A percentile compares a stretch with the other conserved stretches of the same genome.
Conservation (phyloP, 2,888 invertebrate genomes). For the Ophonus ardosiacus region DNA sequence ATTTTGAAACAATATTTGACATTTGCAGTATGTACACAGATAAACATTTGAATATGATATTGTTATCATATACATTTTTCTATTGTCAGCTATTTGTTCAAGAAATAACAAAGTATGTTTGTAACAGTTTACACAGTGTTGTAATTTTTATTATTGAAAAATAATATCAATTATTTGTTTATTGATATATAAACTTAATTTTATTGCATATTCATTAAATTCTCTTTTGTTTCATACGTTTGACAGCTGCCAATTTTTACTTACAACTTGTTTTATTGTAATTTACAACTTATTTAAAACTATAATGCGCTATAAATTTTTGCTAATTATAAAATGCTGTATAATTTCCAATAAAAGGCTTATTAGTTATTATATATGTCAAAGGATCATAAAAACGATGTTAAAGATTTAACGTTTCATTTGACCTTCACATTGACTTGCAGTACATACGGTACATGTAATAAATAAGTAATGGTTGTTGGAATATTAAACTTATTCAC, state of each 20-base stretch:
- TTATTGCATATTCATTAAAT: neutral
- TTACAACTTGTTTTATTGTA: neutral
- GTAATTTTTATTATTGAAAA: neutral
- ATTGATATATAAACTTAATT: neutral
- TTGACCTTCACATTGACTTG: slow-evolving; percentile 46
- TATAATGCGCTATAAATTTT: neutral
- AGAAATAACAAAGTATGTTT: neutral
- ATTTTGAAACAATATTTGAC: neutral
- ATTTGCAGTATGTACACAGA: neutral
- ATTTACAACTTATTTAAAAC: neutral
- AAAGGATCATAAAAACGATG: slow-evolving; percentile 4
- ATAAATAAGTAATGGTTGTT: neutral
- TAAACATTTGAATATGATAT: neutral
- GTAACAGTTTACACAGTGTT: neutral
- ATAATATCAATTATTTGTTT: too few relatives aligned
- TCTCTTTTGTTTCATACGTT: neutral
- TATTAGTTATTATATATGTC: slow-evolving; percentile 17
- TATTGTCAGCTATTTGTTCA: neutral
- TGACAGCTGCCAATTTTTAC: neutral
- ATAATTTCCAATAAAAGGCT: neutral
- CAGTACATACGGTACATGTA: neutral
- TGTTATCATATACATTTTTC: neutral
- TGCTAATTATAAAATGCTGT: neutral
- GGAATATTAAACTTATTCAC: slow-evolving; percentile 20
- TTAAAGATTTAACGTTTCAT: slow-evolving; percentile 21